phyloP scores from a whole-genome alignment of 92 coral and sea anemone species.

The Virgularia gustaviana region DNA sequence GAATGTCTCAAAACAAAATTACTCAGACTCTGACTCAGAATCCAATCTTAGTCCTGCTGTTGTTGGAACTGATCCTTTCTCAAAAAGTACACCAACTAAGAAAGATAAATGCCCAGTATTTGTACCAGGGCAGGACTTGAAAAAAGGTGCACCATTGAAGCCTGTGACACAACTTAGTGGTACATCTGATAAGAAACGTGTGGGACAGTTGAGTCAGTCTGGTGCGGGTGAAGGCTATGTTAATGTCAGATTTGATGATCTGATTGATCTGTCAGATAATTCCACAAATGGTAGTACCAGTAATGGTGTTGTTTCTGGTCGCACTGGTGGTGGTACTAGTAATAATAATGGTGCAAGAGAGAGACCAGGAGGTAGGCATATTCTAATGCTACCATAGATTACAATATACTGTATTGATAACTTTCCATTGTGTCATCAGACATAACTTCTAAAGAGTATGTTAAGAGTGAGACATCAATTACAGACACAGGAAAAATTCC shows the following conservation, averaged over 20 bases:
- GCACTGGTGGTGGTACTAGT: too few relatives aligned
- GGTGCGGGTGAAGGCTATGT: neutral
- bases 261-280: slow-evolving; percentile 26
- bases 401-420: too few relatives aligned
- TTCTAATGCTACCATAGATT: too few relatives aligned
- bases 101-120: neutral
- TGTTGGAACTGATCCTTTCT: neutral
- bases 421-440: too few relatives aligned
- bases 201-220: slow-evolving; percentile 6
- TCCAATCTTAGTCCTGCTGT: neutral
- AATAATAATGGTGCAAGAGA: too few relatives aligned
- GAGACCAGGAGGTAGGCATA: too few relatives aligned
- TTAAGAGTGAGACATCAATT: too few relatives aligned
- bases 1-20: slow-evolving; percentile 2
- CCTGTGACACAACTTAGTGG: neutral
- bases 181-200: neutral
- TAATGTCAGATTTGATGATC: slow-evolving; percentile 22
- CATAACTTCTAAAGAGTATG: too few relatives aligned
- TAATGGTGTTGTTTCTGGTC: neutral
- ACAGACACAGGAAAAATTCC: too few relatives aligned
- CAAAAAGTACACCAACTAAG: neutral
- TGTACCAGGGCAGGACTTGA: neutral
- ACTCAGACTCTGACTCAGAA: slow-evolving; percentile 21
- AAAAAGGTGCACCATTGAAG: neutral
- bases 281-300: neutral